phyloP scores from a whole-genome alignment of 1,140 invertebrate species.

The Papilio dardanus region DNA sequence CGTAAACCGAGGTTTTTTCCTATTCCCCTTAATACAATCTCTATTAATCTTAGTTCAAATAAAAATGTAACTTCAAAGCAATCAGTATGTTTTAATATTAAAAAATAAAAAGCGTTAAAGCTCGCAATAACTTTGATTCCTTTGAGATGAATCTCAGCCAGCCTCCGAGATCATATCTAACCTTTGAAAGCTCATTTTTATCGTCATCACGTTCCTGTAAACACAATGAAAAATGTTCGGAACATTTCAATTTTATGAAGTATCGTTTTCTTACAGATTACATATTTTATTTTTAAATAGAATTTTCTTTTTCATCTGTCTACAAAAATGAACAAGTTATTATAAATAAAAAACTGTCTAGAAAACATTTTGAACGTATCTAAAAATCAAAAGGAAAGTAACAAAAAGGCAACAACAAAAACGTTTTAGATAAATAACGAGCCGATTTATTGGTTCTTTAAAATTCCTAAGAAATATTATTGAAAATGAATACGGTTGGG shows the following conservation, averaged over 20 bases:
- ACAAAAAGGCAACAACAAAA: no score
- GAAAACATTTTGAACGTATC: no score
- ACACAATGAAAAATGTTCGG: slow-evolving; percentile 10
- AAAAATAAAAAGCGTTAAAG: background rate
- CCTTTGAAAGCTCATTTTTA: slow-evolving; percentile 11
- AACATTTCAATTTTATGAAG: background rate
- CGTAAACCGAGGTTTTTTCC: background rate
- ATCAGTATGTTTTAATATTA: background rate
- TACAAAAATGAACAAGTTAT: background rate
- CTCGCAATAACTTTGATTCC: slow-evolving; percentile 18
- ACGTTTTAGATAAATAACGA: no score
- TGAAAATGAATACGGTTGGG: no score
- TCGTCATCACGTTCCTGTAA: slow-evolving; percentile 15
- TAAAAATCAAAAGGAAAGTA: no score
- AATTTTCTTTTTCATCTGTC: background rate
- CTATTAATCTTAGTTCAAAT: background rate
- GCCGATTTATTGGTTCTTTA: no score
- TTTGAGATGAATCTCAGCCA: slow-evolving; percentile 11
- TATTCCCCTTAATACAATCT: background rate
- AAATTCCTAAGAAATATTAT: no score
- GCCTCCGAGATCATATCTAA: slow-evolving; percentile 1
- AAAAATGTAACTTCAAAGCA: background rate
- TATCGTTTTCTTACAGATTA: background rate
- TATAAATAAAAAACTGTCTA: background rate
- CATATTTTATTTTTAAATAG: background rate